These are phyloP conservation scores for Caenorhabditis afra DNA, from an alignment of 2,888 invertebrate genomes.

Conservation along the genomic window DNA sequence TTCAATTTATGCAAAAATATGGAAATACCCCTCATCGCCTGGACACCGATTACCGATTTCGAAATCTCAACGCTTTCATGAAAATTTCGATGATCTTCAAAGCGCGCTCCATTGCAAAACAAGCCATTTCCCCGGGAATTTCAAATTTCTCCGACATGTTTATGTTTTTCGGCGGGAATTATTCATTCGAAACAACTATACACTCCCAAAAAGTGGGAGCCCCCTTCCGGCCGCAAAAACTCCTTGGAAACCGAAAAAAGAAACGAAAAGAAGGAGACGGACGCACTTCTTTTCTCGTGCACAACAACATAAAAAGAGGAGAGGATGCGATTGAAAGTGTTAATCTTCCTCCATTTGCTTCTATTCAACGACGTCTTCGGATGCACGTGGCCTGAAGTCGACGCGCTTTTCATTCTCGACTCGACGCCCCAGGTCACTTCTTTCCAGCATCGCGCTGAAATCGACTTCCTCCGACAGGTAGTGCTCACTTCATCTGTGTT, in stretches of 20 bases:
- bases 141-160: too few relatives aligned
- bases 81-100: too few relatives aligned
- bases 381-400: conserved; percentile 71
- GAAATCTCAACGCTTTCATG: too few relatives aligned
- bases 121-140: too few relatives aligned
- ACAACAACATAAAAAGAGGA: conserved; percentile 15
- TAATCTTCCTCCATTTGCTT: not conserved
- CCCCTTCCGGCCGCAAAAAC: not conserved
- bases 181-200: too few relatives aligned
- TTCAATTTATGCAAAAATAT: too few relatives aligned
- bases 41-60: too few relatives aligned
- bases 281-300: conserved; percentile 4
- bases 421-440: conserved; percentile 70
- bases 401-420: conserved; percentile 75
- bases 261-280: conserved; percentile 1
- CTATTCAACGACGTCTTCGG: not conserved
- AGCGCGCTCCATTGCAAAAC: too few relatives aligned
- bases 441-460: conserved; percentile 66
- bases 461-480: conserved; percentile 66
- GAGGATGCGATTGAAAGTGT: not conserved
- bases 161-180: too few relatives aligned
- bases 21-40: too few relatives aligned
- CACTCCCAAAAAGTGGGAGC: too few relatives aligned
- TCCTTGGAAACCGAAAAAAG: conserved; percentile 1
- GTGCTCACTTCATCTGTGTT: not conserved